Evolutionary conservation across 2,113 vertebrate species (phyloP).

Genomic region (Phylloscopus whistleri): DNA sequence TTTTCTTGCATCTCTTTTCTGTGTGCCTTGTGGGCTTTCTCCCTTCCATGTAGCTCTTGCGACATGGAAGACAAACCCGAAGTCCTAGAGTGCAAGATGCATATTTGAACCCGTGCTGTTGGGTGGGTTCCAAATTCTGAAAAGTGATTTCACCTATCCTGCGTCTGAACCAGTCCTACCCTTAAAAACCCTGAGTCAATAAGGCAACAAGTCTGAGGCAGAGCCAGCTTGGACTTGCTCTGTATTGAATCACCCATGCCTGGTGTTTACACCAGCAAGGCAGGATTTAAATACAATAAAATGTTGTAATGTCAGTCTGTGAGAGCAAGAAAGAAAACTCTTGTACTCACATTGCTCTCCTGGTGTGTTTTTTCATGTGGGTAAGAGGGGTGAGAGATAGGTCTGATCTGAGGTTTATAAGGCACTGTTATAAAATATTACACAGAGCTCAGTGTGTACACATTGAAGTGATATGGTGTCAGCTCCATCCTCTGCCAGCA

Average conservation of each 20-base stretch:
- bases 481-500: conserved; percentile 24
- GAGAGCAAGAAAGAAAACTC: background rate
- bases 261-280: conserved; percentile 4
- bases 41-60: background rate
- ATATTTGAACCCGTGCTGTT: background rate
- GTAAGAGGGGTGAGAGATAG: background rate
- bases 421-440: conserved; percentile 40
- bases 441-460: background rate
- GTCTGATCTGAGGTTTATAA: conserved; percentile 31
- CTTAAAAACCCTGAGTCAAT: background rate
- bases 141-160: background rate
- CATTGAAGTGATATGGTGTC: conserved; percentile 30
- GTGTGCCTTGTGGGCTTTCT: background rate
- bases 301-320: background rate
- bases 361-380: conserved; percentile 6
- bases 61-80: background rate
- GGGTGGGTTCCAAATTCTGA: background rate
- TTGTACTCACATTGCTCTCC: background rate
- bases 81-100: background rate
- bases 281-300: background rate
- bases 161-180: background rate
- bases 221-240: conserved; percentile 15
- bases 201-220: background rate
- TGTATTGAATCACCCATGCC: conserved; percentile 3
- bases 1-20: background rate